Evolutionary conservation across 2,113 vertebrate genomes (phyloP).

Genomic region (Tauraco erythrolophus): DNA sequence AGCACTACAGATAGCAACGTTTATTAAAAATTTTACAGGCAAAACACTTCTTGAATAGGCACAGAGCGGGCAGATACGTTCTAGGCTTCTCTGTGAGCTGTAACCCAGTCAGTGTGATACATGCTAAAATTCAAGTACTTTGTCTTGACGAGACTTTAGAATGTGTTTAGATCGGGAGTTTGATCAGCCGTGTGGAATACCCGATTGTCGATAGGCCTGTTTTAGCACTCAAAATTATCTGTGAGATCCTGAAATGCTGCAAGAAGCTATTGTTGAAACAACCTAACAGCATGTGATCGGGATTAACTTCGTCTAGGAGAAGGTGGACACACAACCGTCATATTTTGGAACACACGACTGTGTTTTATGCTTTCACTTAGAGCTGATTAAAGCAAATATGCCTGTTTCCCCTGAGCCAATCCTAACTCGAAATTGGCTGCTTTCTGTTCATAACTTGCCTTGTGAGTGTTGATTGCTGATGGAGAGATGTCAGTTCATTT

Average conservation of each 20-base stretch:
- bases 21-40: background rate
- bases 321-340: background rate
- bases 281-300: background rate
- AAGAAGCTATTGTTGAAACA: background rate
- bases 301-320: background rate
- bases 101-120: background rate
- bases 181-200: background rate
- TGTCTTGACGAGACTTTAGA: background rate
- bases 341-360: background rate
- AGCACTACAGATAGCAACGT: background rate
- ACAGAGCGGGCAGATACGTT: background rate
- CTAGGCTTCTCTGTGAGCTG: background rate
- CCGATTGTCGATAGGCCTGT: background rate
- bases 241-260: background rate
- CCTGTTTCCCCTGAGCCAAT: background rate
- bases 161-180: background rate
- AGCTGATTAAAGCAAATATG: background rate
- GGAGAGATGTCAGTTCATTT: background rate
- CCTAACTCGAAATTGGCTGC: background rate
- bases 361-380: background rate
- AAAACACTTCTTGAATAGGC: background rate
- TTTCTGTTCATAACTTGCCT: background rate
- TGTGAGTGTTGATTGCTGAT: background rate
- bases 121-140: background rate
- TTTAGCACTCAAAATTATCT: background rate